Percentiles rank a stretch among this genome's conserved stretches.
phyloP scores from a whole-genome alignment of 2,888 invertebrate genomes.

The Mycogona germanica region DNA sequence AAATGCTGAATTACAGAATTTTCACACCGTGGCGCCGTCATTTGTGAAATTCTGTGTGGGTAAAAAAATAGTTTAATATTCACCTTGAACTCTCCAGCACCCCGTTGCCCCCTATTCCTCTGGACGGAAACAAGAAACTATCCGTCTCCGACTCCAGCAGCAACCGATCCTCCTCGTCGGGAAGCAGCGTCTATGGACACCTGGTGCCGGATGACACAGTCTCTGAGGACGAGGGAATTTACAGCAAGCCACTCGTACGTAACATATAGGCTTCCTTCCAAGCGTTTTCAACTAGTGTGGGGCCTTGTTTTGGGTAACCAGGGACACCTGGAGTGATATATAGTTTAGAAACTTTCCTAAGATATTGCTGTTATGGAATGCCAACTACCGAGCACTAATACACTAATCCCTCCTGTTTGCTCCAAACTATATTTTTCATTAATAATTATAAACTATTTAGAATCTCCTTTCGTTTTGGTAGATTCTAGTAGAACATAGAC shows the following conservation, averaged over 20 bases:
- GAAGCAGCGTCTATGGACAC: constrained; percentile 42
- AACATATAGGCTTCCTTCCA: too few species aligned
- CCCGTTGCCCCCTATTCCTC: constrained; percentile 66
- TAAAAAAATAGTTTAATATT: background rate
- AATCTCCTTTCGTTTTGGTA: too few species aligned
- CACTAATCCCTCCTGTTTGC: too few species aligned
- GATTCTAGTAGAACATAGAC: too few species aligned
- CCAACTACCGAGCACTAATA: too few species aligned
- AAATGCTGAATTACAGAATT: background rate
- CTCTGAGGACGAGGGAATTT: constrained; percentile 49
- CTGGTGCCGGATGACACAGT: constrained; percentile 31
- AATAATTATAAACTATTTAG: too few species aligned
- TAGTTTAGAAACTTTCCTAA: too few species aligned
- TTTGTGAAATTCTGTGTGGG: background rate
- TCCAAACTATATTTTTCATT: too few species aligned
- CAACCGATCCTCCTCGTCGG: constrained; percentile 32
- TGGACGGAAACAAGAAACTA: constrained; percentile 14
- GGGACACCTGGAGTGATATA: too few species aligned
- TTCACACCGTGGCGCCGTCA: background rate
- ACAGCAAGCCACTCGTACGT: constrained; percentile 52
- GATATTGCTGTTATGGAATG: too few species aligned
- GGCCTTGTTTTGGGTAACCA: too few species aligned
- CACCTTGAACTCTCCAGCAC: constrained; percentile 43
- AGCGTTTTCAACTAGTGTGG: too few species aligned
- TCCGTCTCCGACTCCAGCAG: constrained; percentile 23